Evolutionary conservation across 2,888 invertebrate genomes (phyloP), one percentile per base, ranked within the genome.

Genomic region (Eilema depressum): DNA sequence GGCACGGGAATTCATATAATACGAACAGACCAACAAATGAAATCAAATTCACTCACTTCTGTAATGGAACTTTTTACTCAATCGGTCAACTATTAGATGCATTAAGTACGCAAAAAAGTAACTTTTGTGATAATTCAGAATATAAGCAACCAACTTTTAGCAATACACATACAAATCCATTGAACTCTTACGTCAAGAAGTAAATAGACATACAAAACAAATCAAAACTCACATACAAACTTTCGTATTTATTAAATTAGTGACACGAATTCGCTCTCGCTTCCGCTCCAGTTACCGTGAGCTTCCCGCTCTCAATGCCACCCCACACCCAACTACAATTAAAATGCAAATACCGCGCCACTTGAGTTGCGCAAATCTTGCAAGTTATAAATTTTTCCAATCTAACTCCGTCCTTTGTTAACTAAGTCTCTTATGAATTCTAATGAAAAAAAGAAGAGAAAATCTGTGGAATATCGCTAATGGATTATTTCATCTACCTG

Each of bases 361-460:
- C 88, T 86, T 85, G 83, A 85, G 82, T 82, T 78, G 82, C 87
- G 88, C 86, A 87, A 88, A 89, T 88, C 87, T 89, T 86, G 84
- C 85, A 84, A 89, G 84, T 90, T 90, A 89, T 88, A 87, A 87
- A 86, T 89, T 90, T 89, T 90, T 90, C 88, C 88, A 88, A 89
- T 90, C 89, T 89, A 89, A 88, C 86, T 88, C 87, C 78, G 83
- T 81, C 83, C 84, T 83, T 86, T 85, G 86, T 83, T 87, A 86
- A 84, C 83, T 85, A 81, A 83, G 78, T 82, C 87, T 82, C 82
- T 83, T 82, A 81, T 79, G 81, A 86, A 78, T 81, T 81, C 80
- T 75, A 79, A 81, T 85, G 83, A 78, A 80, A 82, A 80, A 76
- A 77, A 75, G 75, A 69, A 63, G 47, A 71, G 71, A 79, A 81